Evolutionary conservation across 2,888 invertebrate genomes (phyloP).

Genomic region (Parnassius glacialis): DNA sequence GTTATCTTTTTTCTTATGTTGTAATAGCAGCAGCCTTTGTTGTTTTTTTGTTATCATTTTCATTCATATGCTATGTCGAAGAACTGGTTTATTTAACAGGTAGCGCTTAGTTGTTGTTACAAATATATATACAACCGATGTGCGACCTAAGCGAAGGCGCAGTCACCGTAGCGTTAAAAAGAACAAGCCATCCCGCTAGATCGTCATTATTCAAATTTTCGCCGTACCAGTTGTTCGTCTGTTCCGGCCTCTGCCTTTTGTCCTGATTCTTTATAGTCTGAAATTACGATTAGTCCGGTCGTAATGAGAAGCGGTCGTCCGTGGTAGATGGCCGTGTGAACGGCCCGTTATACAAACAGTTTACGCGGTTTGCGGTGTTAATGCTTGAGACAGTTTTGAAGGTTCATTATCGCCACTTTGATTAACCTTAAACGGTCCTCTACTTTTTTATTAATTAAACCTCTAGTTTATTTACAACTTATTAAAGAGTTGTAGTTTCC

Average conservation of each 20-base stretch:
- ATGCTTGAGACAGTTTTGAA: constrained; percentile 16
- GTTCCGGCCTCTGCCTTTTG: constrained; percentile 77
- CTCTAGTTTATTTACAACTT: background rate
- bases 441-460: constrained; percentile 15
- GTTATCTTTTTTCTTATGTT: background rate
- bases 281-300: constrained; percentile 77
- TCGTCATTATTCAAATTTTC: constrained; percentile 79
- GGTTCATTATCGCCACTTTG: constrained; percentile 18
- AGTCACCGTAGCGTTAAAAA: constrained; percentile 68
- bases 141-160: constrained; percentile 44
- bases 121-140: constrained; percentile 40
- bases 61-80: constrained; percentile 8
- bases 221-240: constrained; percentile 76
- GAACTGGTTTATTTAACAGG: constrained; percentile 14
- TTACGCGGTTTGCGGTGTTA: constrained; percentile 47
- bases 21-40: background rate
- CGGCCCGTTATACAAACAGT: constrained; percentile 68
- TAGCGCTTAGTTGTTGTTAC: constrained; percentile 42
- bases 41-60: background rate
- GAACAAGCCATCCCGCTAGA: constrained; percentile 74
- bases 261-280: constrained; percentile 69
- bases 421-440: constrained; percentile 21
- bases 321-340: constrained; percentile 76
- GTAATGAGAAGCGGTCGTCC: constrained; percentile 74
- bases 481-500: too few species aligned